Evolutionary conservation across 1,140 invertebrate genomes (phyloP).

Genomic region (Hycleus phaleratus): DNA sequence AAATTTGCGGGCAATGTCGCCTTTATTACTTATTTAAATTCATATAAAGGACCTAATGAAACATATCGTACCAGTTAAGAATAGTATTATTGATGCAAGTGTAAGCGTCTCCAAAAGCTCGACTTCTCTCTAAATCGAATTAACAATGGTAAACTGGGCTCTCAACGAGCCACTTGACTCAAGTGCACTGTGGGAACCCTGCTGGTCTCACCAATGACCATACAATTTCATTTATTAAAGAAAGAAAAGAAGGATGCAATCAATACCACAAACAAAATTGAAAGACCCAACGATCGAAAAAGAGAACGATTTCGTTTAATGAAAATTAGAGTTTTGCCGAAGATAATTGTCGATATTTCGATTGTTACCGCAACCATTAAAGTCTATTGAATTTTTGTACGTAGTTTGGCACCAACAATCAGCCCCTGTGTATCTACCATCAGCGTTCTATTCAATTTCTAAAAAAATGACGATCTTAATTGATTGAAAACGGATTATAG

Average conservation of each 20-base stretch:
- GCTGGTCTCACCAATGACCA: slow-evolving; percentile 8
- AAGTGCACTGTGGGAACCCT: slow-evolving; percentile 13
- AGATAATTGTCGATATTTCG: too few species aligned
- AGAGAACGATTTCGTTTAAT: too few species aligned
- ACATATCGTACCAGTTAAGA: slow-evolving; percentile 10
- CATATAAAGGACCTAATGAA: slow-evolving; percentile 12
- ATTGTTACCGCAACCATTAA: slow-evolving; percentile 5
- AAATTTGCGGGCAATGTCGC: slow-evolving; percentile 8
- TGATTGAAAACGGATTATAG: slow-evolving; percentile 37
- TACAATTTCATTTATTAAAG: too few species aligned
- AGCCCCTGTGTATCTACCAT: slow-evolving; percentile 22
- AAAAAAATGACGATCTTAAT: slow-evolving; percentile 22
- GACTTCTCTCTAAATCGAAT: slow-evolving; percentile 5
- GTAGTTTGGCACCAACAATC: slow-evolving; percentile 17
- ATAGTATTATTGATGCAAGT: slow-evolving; percentile 8
- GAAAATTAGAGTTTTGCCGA: too few species aligned
- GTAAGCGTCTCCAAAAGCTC: slow-evolving; percentile 12
- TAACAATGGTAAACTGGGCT: slow-evolving; percentile 15
- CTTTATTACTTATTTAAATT: slow-evolving; percentile 17
- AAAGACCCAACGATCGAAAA: too few species aligned
- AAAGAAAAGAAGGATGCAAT: too few species aligned
- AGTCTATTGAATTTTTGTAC: slow-evolving; percentile 7
- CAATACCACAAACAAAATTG: too few species aligned
- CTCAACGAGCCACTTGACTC: slow-evolving; percentile 11
- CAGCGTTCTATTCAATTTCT: slow-evolving; percentile 20